Evolutionary conservation across 1,140 invertebrate species (phyloP).

Genomic region (Drosophila mojavensis): DNA sequence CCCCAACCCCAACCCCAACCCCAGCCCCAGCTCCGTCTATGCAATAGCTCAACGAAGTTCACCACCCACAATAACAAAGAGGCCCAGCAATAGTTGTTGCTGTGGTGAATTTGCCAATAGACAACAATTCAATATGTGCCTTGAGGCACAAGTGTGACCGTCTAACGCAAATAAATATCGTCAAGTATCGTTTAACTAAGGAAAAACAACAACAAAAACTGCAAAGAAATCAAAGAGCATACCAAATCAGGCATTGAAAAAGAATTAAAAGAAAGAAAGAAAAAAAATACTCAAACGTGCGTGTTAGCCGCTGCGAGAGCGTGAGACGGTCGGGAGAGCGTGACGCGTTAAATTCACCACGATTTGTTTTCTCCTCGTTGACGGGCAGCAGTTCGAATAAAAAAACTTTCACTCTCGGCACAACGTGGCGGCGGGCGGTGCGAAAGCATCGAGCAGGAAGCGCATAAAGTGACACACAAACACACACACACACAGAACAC

Average conservation of each 20-base stretch:
- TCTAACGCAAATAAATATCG: conserved; percentile 2
- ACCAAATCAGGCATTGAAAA: conserved; percentile 13
- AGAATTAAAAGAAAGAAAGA: conserved; percentile 2
- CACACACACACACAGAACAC: conserved; percentile 16
- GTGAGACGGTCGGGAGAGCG: conserved; percentile 10
- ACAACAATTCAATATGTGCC: conserved; percentile 33
- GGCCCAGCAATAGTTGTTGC: conserved; percentile 31
- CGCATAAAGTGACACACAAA: conserved; percentile 71
- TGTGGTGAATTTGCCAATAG: conserved; percentile 43
- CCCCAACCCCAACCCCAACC: neutral
- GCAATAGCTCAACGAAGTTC: neutral
- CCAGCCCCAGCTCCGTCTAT: neutral
- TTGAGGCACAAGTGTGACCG: conserved; percentile 11
- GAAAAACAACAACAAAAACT: neutral
- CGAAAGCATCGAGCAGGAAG: conserved; percentile 71
- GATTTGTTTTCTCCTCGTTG: conserved; percentile 10
- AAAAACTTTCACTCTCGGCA: conserved; percentile 76
- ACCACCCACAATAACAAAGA: conserved; percentile 45
- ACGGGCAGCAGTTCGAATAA: conserved; percentile 17
- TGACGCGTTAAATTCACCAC: conserved; percentile 37
- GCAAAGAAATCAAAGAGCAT: conserved; percentile 4
- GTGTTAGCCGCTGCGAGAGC: neutral
- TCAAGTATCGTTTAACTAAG: conserved; percentile 19
- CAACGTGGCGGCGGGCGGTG: conserved; percentile 71
- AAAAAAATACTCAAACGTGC: conserved; percentile 7